phyloP scores from a whole-genome alignment of 2,113 vertebrate genomes.

The Rattus norvegicus region DNA sequence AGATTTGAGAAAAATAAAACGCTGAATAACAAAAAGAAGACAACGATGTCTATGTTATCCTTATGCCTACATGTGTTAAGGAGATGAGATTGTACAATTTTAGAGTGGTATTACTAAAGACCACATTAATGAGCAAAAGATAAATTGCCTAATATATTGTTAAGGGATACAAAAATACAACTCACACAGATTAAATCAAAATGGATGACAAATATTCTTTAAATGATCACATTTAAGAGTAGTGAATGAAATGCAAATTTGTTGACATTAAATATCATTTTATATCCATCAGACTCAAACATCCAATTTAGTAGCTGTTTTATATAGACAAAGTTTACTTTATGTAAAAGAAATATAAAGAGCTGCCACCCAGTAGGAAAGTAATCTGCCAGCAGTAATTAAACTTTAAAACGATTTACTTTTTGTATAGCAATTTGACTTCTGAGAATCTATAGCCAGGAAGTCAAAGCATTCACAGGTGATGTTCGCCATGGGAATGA shows the following conservation, averaged over 20 bases:
- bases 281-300: neutral
- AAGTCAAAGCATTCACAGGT: neutral
- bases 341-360: neutral
- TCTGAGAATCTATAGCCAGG: neutral
- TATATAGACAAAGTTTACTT: conserved; percentile 1
- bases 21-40: neutral
- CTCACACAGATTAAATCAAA: neutral
- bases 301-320: neutral
- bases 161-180: neutral
- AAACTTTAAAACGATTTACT: conserved; percentile 4
- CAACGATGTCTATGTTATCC: too few species aligned
- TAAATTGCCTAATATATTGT: neutral
- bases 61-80: neutral
- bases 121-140: neutral
- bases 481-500: neutral
- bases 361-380: neutral
- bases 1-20: neutral
- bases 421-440: neutral
- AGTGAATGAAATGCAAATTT: neutral
- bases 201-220: neutral
- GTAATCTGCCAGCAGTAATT: conserved; percentile 7
- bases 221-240: neutral
- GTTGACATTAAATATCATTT: neutral
- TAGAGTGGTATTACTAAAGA: too few species aligned
- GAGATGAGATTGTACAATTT: neutral